phyloP scores from a whole-genome alignment of 2,797 vertebrate genomes.

The Rhabdophis nuchalis region DNA sequence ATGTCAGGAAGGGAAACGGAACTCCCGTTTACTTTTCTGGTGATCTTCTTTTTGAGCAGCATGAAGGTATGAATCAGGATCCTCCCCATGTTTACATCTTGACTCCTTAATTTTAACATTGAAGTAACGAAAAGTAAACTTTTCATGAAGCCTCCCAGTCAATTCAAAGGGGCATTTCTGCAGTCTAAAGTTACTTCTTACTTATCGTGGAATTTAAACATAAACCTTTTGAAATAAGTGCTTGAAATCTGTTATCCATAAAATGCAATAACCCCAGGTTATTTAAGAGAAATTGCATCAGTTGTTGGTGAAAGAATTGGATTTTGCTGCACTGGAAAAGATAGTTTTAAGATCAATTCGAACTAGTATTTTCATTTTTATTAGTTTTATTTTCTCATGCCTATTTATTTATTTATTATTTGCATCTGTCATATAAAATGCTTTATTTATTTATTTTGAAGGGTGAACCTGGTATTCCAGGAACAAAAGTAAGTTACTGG shows the following conservation, averaged over 20 bases:
- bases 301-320: background rate
- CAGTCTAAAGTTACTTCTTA: background rate
- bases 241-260: background rate
- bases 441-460: constrained; percentile 17
- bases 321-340: background rate
- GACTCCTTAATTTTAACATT: background rate
- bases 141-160: background rate
- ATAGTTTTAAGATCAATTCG: background rate
- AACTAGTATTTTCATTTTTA: constrained; percentile 5
- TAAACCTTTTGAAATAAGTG: background rate
- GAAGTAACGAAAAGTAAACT: background rate
- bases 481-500: constrained; percentile 59
- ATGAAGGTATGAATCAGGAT: background rate
- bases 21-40: background rate
- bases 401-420: background rate
- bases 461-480: constrained; percentile 66
- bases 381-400: background rate
- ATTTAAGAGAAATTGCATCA: background rate
- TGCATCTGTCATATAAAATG: background rate
- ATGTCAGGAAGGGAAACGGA: background rate
- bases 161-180: background rate
- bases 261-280: background rate
- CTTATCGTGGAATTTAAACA: background rate
- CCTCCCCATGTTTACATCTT: background rate
- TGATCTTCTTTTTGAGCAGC: background rate